phyloP scores from a whole-genome alignment of 2,888 invertebrate species.

The Hirudinaria manillensis region DNA sequence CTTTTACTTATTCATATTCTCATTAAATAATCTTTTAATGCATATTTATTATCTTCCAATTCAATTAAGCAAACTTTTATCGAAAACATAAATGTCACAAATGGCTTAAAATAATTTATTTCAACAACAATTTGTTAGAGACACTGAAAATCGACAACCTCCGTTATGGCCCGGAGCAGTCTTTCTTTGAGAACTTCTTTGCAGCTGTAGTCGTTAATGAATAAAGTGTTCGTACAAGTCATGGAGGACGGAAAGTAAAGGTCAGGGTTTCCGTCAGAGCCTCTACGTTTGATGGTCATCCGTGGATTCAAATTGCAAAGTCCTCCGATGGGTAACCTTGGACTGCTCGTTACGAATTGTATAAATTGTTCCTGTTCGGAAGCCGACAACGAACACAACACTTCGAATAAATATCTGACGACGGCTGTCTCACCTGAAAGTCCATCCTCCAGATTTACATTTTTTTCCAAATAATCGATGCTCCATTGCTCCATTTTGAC shows the following conservation, averaged over 20 bases:
- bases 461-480: too few species aligned
- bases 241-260: conserved; percentile 97
- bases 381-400: conserved; percentile 76
- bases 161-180: conserved; percentile 80
- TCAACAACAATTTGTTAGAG: too few species aligned
- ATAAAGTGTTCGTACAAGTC: conserved; percentile 99
- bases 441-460: conserved; percentile 61
- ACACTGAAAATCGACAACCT: conserved; percentile 57
- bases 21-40: too few species aligned
- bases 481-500: too few species aligned
- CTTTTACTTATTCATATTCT: too few species aligned
- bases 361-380: conserved; percentile 88
- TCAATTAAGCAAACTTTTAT: too few species aligned
- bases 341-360: conserved; percentile 97
- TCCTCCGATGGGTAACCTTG: conserved; percentile 94
- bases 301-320: conserved; percentile 75
- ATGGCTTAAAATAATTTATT: too few species aligned
- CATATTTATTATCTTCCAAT: too few species aligned
- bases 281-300: conserved; percentile 91
- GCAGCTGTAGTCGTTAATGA: conserved; percentile 90
- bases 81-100: too few species aligned
- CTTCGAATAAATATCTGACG: conserved; percentile 85
- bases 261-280: conserved; percentile 85
- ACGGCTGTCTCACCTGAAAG: conserved; percentile 90
- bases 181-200: conserved; percentile 89